Percentiles rank a stretch among this genome's conserved stretches.
Evolutionary conservation across 2,888 invertebrate species (phyloP).

Genomic region (Pinctada fucata): DNA sequence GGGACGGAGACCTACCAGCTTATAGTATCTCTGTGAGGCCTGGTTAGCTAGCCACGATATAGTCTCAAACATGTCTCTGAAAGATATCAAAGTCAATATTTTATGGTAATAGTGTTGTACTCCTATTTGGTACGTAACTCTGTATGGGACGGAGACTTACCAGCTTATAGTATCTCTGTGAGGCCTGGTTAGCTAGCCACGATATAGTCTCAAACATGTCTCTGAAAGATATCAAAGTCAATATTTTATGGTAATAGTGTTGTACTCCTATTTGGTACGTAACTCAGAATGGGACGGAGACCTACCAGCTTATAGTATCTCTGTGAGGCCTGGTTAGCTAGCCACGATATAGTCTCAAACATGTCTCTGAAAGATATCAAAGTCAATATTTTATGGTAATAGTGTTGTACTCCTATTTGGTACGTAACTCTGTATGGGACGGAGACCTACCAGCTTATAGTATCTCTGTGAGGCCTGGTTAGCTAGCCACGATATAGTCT

Average conservation of each 20-base stretch:
- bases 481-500: constrained; percentile 88
- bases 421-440: constrained; percentile 82
- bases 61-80: constrained; percentile 78
- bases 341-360: constrained; percentile 85
- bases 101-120: no score
- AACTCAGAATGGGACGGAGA: constrained; percentile 84
- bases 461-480: constrained; percentile 87
- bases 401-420: no score
- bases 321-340: constrained; percentile 86
- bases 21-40: constrained; percentile 87
- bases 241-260: neutral
- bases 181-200: constrained; percentile 88
- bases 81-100: no score
- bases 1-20: constrained; percentile 84
- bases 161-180: constrained; percentile 86
- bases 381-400: neutral
- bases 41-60: constrained; percentile 89
- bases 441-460: constrained; percentile 84
- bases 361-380: constrained; percentile 46
- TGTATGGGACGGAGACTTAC: constrained; percentile 84
- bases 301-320: constrained; percentile 86
- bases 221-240: constrained; percentile 40
- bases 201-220: constrained; percentile 81
- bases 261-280: no score
- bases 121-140: constrained; percentile 71